phyloP scores from a whole-genome alignment of 1,140 invertebrate species.

The Berghia stephanieae region DNA sequence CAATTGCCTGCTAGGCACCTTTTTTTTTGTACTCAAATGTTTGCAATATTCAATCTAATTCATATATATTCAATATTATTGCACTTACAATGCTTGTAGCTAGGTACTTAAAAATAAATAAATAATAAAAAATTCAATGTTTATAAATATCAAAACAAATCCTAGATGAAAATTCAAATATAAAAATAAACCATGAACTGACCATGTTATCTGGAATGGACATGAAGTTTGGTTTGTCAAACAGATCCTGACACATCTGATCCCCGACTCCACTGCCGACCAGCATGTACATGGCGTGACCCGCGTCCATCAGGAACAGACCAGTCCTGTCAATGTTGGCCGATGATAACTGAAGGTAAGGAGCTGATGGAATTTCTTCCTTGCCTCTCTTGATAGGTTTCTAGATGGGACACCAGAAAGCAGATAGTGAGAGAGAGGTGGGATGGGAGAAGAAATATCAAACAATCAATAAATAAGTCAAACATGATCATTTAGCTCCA shows the following conservation, averaged over 20 bases:
- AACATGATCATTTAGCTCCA: neutral
- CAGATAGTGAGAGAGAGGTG: too few species aligned
- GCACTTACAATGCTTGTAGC: neutral
- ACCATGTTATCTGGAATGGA: constrained; percentile 75
- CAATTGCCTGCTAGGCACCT: too few species aligned
- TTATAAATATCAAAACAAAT: neutral
- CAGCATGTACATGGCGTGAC: constrained; percentile 85
- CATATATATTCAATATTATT: too few species aligned
- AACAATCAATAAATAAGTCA: neutral
- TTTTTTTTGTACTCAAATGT: too few species aligned
- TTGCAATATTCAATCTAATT: too few species aligned
- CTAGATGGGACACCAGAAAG: neutral
- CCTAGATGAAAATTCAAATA: neutral
- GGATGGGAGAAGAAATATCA: too few species aligned
- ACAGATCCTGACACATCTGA: constrained; percentile 78
- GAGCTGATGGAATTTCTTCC: constrained; percentile 66
- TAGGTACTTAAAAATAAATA: neutral
- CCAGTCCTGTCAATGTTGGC: constrained; percentile 85
- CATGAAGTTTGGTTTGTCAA: constrained; percentile 74
- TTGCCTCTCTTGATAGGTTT: constrained; percentile 28
- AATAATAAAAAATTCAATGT: neutral
- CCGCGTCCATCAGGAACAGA: constrained; percentile 90
- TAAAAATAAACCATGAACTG: constrained; percentile 51
- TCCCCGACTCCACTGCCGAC: constrained; percentile 83
- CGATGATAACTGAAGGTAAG: constrained; percentile 73